Percentiles rank a stretch among this genome's conserved stretches.
Conservation (phyloP, 2,797 vertebrate species). For the Cyclura pinguis region DNA sequence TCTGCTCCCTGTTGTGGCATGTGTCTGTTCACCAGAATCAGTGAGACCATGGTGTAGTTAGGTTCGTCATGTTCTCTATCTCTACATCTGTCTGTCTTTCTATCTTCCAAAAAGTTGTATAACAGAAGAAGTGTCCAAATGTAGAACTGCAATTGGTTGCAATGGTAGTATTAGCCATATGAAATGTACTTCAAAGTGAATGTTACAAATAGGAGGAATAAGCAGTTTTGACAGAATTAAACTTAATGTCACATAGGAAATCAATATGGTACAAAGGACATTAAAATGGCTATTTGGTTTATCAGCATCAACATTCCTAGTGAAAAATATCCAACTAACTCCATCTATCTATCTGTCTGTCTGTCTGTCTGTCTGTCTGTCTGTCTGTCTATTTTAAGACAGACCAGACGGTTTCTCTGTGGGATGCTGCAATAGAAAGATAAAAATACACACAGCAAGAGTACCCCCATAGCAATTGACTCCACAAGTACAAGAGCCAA, state of each 20-base stretch:
- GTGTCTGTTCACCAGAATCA: no score
- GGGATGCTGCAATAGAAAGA: no score
- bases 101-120: not conserved
- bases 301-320: constrained; percentile 22
- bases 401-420: no score
- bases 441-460: no score
- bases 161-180: constrained; percentile 12
- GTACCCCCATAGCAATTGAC: no score
- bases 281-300: constrained; percentile 38
- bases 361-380: no score
- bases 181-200: not conserved
- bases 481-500: no score
- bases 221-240: constrained; percentile 15
- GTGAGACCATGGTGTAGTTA: not conserved
- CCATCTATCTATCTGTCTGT: no score
- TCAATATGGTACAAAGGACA: constrained; percentile 40
- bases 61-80: not conserved
- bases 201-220: not conserved
- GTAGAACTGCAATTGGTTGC: constrained; percentile 7
- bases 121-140: not conserved
- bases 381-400: no score
- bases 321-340: not conserved
- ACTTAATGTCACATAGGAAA: constrained; percentile 28
- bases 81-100: not conserved
- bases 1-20: no score